Percentiles rank a stretch among this genome's conserved stretches.
These are phyloP conservation scores for Caenorhabditis angaria DNA, from an alignment of 2,888 invertebrate genomes.

Conservation along the genomic window DNA sequence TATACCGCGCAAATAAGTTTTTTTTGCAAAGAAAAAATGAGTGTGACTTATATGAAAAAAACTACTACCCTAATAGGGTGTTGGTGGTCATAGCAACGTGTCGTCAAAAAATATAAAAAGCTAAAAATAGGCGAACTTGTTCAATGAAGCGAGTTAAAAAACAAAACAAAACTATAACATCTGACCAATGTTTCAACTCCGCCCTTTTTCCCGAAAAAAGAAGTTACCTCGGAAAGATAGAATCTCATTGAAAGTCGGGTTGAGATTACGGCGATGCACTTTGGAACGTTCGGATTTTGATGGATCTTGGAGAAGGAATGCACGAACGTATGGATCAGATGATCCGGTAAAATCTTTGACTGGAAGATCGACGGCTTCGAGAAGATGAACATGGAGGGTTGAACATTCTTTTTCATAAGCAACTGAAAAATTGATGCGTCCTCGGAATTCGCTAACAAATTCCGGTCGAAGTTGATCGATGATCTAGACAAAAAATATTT, in stretches of 20 bases:
- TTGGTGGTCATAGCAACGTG: background rate
- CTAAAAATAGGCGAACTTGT: background rate
- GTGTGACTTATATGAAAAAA: background rate
- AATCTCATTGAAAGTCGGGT: conserved; percentile 68
- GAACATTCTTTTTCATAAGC: conserved; percentile 62
- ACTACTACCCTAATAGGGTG: background rate
- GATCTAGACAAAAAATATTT: conserved; percentile 39
- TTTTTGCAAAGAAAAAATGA: background rate
- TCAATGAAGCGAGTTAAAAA: background rate
- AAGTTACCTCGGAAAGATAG: conserved; percentile 62
- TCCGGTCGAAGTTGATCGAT: conserved; percentile 67
- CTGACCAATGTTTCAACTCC: too few relatives aligned
- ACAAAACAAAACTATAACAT: too few relatives aligned
- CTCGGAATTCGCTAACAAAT: conserved; percentile 63
- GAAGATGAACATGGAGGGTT: conserved; percentile 60
- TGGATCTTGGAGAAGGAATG: conserved; percentile 62
- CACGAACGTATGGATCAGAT: conserved; percentile 69
- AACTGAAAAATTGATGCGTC: conserved; percentile 66
- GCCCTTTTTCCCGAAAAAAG: background rate
- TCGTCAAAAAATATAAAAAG: background rate
- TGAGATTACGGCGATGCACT: conserved; percentile 63
- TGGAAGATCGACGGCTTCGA: conserved; percentile 69
- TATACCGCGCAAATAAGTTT: too few relatives aligned
- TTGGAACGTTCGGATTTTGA: conserved; percentile 57
- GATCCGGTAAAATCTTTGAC: conserved; percentile 67